These are phyloP conservation scores for Copidosoma floridanum DNA, from an alignment of 1,140 invertebrate species.

Conservation along the genomic window DNA sequence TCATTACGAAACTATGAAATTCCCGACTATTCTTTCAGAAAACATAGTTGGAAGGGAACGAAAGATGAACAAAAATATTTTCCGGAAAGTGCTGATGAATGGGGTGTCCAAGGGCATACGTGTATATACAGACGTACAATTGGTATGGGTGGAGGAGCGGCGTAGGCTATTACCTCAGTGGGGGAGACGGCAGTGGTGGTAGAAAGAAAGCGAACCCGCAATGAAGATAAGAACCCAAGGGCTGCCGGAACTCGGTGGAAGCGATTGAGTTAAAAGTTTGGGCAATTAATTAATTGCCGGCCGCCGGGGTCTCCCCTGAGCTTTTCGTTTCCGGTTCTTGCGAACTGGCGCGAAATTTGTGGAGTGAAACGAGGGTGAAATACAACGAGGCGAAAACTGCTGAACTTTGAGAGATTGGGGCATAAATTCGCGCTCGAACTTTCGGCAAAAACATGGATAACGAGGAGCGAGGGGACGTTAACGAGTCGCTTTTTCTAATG, in stretches of 20 bases:
- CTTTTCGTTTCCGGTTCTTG: slow-evolving; percentile 19
- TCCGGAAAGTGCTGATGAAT: background rate
- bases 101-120: too few relatives aligned
- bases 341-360: slow-evolving; percentile 9
- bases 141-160: too few relatives aligned
- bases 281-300: slow-evolving; percentile 45
- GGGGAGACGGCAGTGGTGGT: background rate
- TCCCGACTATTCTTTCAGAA: too few relatives aligned
- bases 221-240: slow-evolving; percentile 16
- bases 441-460: too few relatives aligned
- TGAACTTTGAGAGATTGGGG: slow-evolving; percentile 16
- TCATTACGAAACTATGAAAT: too few relatives aligned
- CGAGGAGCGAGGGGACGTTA: too few relatives aligned
- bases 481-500: too few relatives aligned
- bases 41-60: too few relatives aligned
- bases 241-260: slow-evolving; percentile 12
- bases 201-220: background rate
- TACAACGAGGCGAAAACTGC: slow-evolving; percentile 14
- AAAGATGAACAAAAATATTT: slow-evolving; percentile 2
- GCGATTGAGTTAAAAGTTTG: slow-evolving; percentile 44
- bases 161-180: background rate
- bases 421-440: slow-evolving; percentile 10
- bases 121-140: too few relatives aligned
- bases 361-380: slow-evolving; percentile 20
- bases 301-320: slow-evolving; percentile 8